phyloP scores from a whole-genome alignment of 2,797 vertebrate species.

The Remorina albescens region DNA sequence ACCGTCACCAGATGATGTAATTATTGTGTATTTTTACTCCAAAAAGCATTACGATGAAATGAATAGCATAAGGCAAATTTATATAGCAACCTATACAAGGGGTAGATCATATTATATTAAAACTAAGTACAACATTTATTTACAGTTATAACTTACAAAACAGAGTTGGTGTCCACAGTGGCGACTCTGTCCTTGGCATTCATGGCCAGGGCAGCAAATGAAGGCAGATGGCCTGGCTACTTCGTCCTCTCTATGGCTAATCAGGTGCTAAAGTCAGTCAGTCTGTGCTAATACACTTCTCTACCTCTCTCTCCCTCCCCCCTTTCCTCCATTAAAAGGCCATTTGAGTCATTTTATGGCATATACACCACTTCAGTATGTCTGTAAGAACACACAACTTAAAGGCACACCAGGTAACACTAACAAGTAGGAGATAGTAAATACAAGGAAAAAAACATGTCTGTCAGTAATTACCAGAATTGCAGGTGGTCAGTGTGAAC shows the following conservation, averaged over 20 bases:
- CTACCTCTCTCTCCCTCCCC: slow-evolving; percentile 1
- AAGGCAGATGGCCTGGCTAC: slow-evolving; percentile 80
- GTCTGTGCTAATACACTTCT: slow-evolving; percentile 41
- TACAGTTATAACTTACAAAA: slow-evolving; percentile 25
- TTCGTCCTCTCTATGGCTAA: slow-evolving; percentile 72
- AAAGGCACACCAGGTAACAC: neutral
- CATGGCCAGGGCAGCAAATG: slow-evolving; percentile 67
- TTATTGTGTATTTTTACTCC: neutral
- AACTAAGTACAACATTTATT: neutral
- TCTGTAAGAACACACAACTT: neutral
- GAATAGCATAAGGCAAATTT: neutral
- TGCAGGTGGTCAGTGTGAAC: slow-evolving; percentile 14
- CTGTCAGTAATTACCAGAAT: slow-evolving; percentile 15
- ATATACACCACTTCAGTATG: neutral
- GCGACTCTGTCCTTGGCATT: slow-evolving; percentile 71
- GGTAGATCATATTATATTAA: neutral
- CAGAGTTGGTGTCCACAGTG: slow-evolving; percentile 33
- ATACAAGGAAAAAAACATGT: neutral
- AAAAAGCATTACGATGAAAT: neutral
- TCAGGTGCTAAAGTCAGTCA: slow-evolving; percentile 81
- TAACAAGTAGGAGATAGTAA: slow-evolving; percentile 12
- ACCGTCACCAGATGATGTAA: neutral
- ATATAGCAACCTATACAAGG: neutral
- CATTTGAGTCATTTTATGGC: neutral
- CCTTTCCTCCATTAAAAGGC: slow-evolving; percentile 12